Percentiles rank a stretch among this genome's conserved stretches.
phyloP scores from a whole-genome alignment of 2,888 invertebrate genomes.

The Diaperis boleti region DNA sequence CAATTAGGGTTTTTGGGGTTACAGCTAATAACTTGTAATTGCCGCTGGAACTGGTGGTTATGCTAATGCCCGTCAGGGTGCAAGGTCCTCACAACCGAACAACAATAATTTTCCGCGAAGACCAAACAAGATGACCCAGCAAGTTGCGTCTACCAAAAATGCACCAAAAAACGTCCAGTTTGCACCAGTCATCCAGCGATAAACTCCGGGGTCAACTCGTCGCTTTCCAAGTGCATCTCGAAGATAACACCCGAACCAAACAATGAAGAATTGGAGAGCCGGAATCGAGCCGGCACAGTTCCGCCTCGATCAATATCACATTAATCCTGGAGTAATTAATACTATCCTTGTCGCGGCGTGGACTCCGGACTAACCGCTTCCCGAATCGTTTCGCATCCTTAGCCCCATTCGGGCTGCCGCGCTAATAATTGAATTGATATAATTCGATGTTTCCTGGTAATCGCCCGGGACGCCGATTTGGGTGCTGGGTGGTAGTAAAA shows the following conservation, averaged over 20 bases:
- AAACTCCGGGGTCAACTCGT: too few species aligned
- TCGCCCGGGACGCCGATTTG: too few species aligned
- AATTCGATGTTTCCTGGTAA: constrained; percentile 35
- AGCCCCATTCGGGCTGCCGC: constrained; percentile 37
- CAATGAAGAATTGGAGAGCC: neutral
- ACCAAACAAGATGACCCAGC: too few species aligned
- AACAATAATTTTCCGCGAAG: too few species aligned
- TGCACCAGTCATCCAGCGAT: too few species aligned
- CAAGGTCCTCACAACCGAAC: too few species aligned
- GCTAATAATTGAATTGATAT: constrained; percentile 42
- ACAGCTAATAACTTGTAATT: neutral
- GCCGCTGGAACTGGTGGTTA: neutral
- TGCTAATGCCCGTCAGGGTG: neutral
- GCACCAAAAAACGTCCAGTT: too few species aligned
- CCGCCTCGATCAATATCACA: constrained; percentile 58
- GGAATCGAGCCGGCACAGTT: constrained; percentile 6
- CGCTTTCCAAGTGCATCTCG: too few species aligned
- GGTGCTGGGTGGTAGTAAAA: too few species aligned
- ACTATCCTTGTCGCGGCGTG: constrained; percentile 62
- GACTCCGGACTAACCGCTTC: constrained; percentile 59
- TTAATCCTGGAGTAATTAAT: constrained; percentile 64
- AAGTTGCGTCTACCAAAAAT: too few species aligned
- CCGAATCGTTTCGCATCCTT: constrained; percentile 40
- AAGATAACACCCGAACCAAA: too few species aligned
- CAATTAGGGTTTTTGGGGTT: neutral